Conservation (phyloP, 2,797 vertebrate species). For the Pitangus sulphuratus region DNA sequence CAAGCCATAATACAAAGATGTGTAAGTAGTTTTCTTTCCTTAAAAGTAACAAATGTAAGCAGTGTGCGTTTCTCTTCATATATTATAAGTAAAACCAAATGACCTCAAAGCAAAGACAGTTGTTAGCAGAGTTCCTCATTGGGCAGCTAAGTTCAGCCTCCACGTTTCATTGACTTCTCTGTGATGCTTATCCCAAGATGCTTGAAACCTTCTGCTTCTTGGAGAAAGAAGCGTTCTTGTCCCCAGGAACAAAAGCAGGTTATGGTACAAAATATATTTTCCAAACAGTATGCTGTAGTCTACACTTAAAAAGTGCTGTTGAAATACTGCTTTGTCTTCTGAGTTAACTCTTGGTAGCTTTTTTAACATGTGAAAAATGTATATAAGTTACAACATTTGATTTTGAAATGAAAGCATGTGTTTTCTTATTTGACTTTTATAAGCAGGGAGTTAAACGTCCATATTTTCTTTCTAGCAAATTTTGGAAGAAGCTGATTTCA, state of each 20-base stretch:
- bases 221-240: neutral
- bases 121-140: neutral
- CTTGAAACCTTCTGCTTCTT: neutral
- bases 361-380: neutral
- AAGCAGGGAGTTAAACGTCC: neutral
- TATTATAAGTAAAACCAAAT: neutral
- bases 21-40: constrained; percentile 81
- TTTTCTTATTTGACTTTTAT: neutral
- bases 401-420: neutral
- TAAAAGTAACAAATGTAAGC: neutral
- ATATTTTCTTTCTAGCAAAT: constrained; percentile 82
- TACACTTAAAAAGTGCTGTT: neutral
- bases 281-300: neutral
- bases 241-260: neutral
- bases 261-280: neutral
- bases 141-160: neutral
- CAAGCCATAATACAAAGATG: constrained; percentile 92
- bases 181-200: neutral
- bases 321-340: neutral
- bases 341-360: neutral
- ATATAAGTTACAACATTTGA: neutral
- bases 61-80: neutral
- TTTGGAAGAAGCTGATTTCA: constrained; percentile 85
- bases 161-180: neutral
- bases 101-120: neutral